A percentile compares a stretch with the other conserved stretches of the same genome.
phyloP scores from a whole-genome alignment of 1,140 invertebrate genomes.

The Popillia japonica region DNA sequence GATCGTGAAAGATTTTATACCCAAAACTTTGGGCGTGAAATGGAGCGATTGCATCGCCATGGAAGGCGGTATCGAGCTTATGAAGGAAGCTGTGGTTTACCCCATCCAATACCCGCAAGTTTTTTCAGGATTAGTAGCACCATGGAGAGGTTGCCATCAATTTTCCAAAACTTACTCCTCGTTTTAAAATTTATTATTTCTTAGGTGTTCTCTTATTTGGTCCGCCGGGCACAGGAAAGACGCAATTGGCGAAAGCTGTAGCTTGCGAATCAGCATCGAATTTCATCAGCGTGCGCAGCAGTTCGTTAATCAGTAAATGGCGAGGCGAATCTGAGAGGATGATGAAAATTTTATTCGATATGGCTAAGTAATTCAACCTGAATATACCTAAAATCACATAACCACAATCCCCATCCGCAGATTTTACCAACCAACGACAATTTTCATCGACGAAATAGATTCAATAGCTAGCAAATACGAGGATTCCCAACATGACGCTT shows the following conservation, averaged over 20 bases:
- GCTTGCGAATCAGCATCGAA: constrained; percentile 85
- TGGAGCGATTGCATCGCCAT: constrained; percentile 83
- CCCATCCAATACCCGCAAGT: constrained; percentile 85
- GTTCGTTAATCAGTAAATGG: constrained; percentile 92
- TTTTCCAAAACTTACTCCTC: neutral
- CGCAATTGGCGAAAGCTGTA: constrained; percentile 86
- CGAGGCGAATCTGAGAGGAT: constrained; percentile 94
- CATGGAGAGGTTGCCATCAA: constrained; percentile 75
- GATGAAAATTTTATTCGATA: constrained; percentile 84
- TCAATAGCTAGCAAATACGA: constrained; percentile 80
- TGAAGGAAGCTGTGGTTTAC: constrained; percentile 91
- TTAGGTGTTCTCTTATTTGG: constrained; percentile 79
- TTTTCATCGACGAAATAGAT: constrained; percentile 98
- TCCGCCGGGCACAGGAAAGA: constrained; percentile 87
- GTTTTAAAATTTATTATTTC: neutral
- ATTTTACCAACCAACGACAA: constrained; percentile 85
- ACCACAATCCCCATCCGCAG: neutral
- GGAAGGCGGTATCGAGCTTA: constrained; percentile 77
- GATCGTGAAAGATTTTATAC: constrained; percentile 73
- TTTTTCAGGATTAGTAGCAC: constrained; percentile 79
- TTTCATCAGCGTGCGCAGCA: constrained; percentile 92
- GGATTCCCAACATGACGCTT: constrained; percentile 88
- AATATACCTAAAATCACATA: neutral
- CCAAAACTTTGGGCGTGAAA: constrained; percentile 63
- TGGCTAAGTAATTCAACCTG: constrained; percentile 71